phyloP scores from a whole-genome alignment of 1,140 invertebrate genomes.

The Proales similis region DNA sequence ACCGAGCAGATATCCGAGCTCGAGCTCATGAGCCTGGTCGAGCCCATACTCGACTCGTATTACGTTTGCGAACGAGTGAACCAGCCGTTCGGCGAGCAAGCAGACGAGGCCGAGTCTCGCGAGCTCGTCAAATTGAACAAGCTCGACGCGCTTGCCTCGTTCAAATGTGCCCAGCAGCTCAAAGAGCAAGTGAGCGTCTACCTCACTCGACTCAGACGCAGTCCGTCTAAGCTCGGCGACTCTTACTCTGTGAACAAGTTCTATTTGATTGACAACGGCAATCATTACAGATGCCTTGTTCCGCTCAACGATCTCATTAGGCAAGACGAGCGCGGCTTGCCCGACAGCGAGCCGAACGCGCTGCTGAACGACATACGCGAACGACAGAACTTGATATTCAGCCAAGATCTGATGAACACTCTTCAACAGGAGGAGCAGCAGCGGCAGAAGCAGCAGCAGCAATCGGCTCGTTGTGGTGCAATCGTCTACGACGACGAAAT shows the following conservation, averaged over 20 bases:
- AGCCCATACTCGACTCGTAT: constrained; percentile 14
- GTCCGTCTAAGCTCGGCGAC: background rate
- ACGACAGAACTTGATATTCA: constrained; percentile 34
- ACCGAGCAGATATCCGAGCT: constrained; percentile 1
- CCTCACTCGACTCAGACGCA: background rate
- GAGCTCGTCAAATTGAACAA: constrained; percentile 31
- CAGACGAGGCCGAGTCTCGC: background rate
- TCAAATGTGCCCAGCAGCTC: constrained; percentile 27
- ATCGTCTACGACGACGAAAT: no score
- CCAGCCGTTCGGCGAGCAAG: background rate
- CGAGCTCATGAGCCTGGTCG: constrained; percentile 9
- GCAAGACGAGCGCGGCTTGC: no score
- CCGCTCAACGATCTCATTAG: constrained; percentile 3
- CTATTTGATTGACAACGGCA: constrained; percentile 34
- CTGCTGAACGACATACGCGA: constrained; percentile 25
- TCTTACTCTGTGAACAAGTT: constrained; percentile 7
- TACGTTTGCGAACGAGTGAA: constrained; percentile 35
- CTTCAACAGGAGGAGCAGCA: background rate
- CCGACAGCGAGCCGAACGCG: background rate
- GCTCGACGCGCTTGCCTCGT: constrained; percentile 20
- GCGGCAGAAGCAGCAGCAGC: no score
- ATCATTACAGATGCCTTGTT: constrained; percentile 32
- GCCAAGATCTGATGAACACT: constrained; percentile 14
- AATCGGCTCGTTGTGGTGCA: no score
- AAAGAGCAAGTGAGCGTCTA: background rate